These are phyloP conservation scores for Rhagonycha lutea DNA, from an alignment of 2,888 invertebrate genomes.

Conservation along the genomic window DNA sequence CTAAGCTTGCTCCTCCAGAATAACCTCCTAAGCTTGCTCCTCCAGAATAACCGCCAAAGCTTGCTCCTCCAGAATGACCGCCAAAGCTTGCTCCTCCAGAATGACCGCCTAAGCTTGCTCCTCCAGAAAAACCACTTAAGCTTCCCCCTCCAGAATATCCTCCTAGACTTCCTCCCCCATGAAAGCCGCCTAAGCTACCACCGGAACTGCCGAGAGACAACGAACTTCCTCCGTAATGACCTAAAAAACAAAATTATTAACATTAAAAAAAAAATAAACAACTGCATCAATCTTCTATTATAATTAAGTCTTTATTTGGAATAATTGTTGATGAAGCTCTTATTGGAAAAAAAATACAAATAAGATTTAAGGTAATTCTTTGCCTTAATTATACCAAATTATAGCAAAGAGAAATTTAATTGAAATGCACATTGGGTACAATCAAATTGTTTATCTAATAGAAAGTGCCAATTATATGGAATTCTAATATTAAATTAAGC, in stretches of 20 bases:
- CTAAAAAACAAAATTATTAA: not conserved
- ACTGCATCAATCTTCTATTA: not conserved
- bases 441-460: slow-evolving; percentile 6
- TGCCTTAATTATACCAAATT: not conserved
- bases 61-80: slow-evolving; percentile 3
- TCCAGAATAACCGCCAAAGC: slow-evolving; percentile 14
- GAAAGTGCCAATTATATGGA: slow-evolving; percentile 5
- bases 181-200: not conserved
- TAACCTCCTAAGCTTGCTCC: slow-evolving; percentile 16
- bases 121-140: not conserved
- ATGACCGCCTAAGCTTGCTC: not conserved
- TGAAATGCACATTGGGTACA: slow-evolving; percentile 6
- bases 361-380: not conserved
- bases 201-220: not conserved
- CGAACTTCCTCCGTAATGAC: slow-evolving; percentile 9
- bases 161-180: not conserved
- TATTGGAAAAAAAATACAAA: not conserved
- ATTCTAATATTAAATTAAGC: not conserved
- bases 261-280: not conserved
- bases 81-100: not conserved
- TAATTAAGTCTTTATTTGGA: not conserved
- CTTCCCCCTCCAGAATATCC: slow-evolving; percentile 7
- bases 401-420: slow-evolving; percentile 16
- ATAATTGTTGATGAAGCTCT: not conserved
- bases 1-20: slow-evolving; percentile 12